Conservation (phyloP, 2,888 invertebrate species). For the Standfussiana lucernea region DNA sequence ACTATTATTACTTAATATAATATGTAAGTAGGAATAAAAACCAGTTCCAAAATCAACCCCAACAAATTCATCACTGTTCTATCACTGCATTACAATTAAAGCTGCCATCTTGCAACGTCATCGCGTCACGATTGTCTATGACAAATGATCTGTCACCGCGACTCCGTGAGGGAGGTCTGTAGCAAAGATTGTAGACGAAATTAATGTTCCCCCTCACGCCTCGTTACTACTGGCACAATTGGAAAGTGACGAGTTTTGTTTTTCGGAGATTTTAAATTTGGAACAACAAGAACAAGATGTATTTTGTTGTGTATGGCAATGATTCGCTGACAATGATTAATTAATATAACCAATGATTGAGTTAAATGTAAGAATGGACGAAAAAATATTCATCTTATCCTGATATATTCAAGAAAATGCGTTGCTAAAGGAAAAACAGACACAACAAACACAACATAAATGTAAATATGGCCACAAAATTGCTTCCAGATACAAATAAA, state of each 20-base stretch:
- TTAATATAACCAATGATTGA: background rate
- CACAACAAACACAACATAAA: slow-evolving; percentile 19
- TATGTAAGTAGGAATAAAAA: background rate
- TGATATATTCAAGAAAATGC: background rate
- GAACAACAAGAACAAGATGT: background rate
- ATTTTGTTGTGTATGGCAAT: background rate
- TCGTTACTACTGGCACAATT: slow-evolving; percentile 65
- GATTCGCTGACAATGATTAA: background rate
- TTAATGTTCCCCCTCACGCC: slow-evolving; percentile 77
- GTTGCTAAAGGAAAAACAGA: background rate
- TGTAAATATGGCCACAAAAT: slow-evolving; percentile 29
- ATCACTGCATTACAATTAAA: slow-evolving; percentile 69
- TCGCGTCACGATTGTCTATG: slow-evolving; percentile 66
- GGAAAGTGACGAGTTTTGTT: slow-evolving; percentile 44
- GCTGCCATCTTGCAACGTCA: slow-evolving; percentile 67
- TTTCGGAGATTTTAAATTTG: slow-evolving; percentile 40
- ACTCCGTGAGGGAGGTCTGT: slow-evolving; percentile 69
- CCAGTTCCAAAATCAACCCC: slow-evolving; percentile 40
- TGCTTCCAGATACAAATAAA: slow-evolving; percentile 59
- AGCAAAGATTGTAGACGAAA: slow-evolving; percentile 75
- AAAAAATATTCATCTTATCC: background rate
- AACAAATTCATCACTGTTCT: slow-evolving; percentile 46
- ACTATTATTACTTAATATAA: background rate
- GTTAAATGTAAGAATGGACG: background rate
- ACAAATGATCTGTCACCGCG: slow-evolving; percentile 72